Evolutionary conservation across 2,888 invertebrate genomes (phyloP).

Genomic region (Ditula angustiorana): DNA sequence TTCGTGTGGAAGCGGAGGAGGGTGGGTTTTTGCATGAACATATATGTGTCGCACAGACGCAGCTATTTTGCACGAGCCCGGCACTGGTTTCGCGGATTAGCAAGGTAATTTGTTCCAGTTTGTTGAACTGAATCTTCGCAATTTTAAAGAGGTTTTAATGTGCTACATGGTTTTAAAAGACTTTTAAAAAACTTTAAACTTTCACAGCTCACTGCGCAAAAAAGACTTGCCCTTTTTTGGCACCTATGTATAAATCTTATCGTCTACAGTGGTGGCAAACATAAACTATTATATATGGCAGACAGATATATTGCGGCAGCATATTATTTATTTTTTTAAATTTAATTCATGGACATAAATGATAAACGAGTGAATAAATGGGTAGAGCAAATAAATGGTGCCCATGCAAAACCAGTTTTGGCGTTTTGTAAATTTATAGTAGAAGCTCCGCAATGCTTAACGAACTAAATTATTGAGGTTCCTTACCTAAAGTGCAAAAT

Average conservation of each 20-base stretch:
- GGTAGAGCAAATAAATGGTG: background rate
- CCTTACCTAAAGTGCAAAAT: too few relatives aligned
- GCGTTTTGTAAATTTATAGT: background rate
- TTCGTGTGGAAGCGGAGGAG: too few relatives aligned
- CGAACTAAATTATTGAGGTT: too few relatives aligned
- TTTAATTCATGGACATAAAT: background rate
- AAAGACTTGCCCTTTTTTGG: background rate
- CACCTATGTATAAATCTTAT: background rate
- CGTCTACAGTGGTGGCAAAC: background rate
- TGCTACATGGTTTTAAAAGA: background rate
- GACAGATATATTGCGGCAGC: background rate
- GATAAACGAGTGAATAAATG: background rate
- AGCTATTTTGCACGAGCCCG: too few relatives aligned
- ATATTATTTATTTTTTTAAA: background rate
- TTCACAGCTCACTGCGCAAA: background rate
- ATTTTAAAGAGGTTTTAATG: background rate
- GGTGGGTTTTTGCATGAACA: too few relatives aligned
- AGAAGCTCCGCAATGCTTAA: too few relatives aligned
- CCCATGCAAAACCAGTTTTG: constrained; percentile 3
- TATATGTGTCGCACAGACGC: too few relatives aligned
- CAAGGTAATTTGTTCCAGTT: too few relatives aligned
- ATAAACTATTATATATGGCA: too few relatives aligned
- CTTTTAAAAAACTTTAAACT: background rate
- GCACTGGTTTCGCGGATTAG: too few relatives aligned
- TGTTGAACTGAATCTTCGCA: background rate